A percentile compares a stretch with the other conserved stretches of the same genome.
These are phyloP conservation scores for Hippocampus zosterae DNA, from an alignment of 2,113 vertebrate species.

Conservation along the genomic window DNA sequence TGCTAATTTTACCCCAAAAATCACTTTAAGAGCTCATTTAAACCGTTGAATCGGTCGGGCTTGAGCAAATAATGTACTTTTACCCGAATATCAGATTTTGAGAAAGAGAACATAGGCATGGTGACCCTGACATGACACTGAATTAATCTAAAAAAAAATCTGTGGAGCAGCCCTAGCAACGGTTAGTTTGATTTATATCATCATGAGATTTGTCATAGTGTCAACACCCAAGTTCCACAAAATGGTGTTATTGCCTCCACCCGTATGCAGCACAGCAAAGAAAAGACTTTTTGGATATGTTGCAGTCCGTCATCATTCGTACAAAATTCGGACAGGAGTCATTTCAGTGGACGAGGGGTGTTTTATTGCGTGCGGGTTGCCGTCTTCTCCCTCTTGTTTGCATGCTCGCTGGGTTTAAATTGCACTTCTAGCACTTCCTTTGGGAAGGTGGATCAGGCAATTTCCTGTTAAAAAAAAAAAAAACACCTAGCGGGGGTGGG, in stretches of 20 bases:
- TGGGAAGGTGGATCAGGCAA: conserved; percentile 64
- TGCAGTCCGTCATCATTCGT: not conserved
- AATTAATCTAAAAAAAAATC: not conserved
- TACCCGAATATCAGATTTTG: not conserved
- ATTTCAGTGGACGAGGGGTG: conserved; percentile 5
- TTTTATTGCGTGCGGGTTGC: conserved; percentile 6
- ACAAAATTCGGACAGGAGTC: conserved; percentile 12
- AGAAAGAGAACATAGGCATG: not conserved
- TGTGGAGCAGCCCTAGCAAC: not conserved
- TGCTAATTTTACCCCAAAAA: too few species aligned
- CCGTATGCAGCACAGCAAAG: not conserved
- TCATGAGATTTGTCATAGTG: not conserved
- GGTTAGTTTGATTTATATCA: not conserved
- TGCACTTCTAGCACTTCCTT: conserved; percentile 58
- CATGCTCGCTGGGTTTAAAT: conserved; percentile 34
- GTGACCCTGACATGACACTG: not conserved
- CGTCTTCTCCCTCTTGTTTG: conserved; percentile 40
- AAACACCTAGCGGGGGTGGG: conserved; percentile 50
- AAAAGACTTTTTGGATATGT: not conserved
- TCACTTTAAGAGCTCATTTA: too few species aligned
- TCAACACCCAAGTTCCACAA: not conserved
- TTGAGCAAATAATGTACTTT: too few species aligned
- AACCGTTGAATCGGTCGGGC: too few species aligned
- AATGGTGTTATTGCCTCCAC: not conserved
- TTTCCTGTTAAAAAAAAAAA: conserved; percentile 56